Evolutionary conservation across 2,797 vertebrate genomes (phyloP).

Genomic region (Lagocephalus sceleratus): DNA sequence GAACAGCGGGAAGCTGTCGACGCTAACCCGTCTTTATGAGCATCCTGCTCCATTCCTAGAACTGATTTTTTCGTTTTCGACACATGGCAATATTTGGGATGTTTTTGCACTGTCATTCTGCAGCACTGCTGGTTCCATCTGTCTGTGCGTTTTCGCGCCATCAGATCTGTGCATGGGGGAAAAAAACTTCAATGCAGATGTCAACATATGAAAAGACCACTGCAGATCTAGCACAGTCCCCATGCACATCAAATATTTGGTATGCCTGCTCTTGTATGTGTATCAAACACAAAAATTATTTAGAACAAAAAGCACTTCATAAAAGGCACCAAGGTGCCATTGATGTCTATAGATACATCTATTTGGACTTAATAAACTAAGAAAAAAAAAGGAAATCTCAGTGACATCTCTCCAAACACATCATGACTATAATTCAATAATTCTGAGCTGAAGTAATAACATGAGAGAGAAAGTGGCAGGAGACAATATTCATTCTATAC

Average conservation of each 20-base stretch:
- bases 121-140: conserved; percentile 8
- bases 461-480: conserved; percentile 9
- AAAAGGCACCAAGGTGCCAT: no score
- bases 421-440: conserved; percentile 29
- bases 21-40: conserved; percentile 20
- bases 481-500: conserved; percentile 23
- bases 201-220: conserved; percentile 12
- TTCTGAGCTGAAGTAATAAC: conserved; percentile 8
- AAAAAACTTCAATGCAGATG: conserved; percentile 6
- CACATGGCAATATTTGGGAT: conserved; percentile 12
- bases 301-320: neutral
- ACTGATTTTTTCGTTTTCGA: conserved; percentile 6
- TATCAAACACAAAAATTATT: conserved; percentile 1
- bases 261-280: neutral
- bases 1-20: conserved; percentile 37
- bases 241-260: neutral
- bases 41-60: conserved; percentile 31
- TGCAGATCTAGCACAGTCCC: neutral
- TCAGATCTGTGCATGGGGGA: conserved; percentile 1
- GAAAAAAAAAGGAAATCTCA: conserved; percentile 16
- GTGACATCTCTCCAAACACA: conserved; percentile 19
- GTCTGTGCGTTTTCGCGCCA: conserved; percentile 15
- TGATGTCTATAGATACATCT: conserved; percentile 26
- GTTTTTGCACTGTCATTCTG: conserved; percentile 16
- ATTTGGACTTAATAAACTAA: conserved; percentile 17